Evolutionary conservation across 2,888 invertebrate genomes (phyloP), one percentile per base, ranked within the genome.

Genomic region (Andricus curvator): DNA sequence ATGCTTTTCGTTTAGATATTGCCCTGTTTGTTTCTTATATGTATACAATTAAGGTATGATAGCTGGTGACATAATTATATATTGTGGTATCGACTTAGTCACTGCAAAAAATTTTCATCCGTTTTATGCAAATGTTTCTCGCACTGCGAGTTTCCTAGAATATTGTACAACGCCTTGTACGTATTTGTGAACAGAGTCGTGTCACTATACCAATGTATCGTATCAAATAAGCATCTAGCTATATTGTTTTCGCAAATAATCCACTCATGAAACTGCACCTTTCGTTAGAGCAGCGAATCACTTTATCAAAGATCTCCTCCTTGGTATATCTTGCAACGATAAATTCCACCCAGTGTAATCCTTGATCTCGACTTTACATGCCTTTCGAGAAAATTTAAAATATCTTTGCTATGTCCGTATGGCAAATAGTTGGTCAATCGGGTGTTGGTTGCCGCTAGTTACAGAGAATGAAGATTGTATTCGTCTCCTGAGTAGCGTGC

Each of bases 281-380:
- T 70, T 70, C 51, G 33, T 70, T 56, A 33, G 20, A 33, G 29
- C 17, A 51, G 29, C 33, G 70, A 70, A 70, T 70, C 29, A 33
- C 51, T 70, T 70, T 70, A 70, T 70, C 70, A 70, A 56, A 17
- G 20, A 70, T 70, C 70, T 70, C 70, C 70, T 70, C 70, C 51
- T 29, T 51, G 25, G 29, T 70, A 29, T 70, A 70, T 70, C 48
- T n/a, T 51, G 51, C 4, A 51, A 29, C 29, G 70, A 74, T 74
- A 74, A 74, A 74, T 74, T 74, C 56, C 74, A 37, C 33, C 9
- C 67, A n/a, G 74, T 56, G 56, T 74, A 56, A 74, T 74, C 74
- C 29, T 33, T 74, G 56, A 74, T 74, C 51, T 74, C 33, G 56
- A 20, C 56, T 74, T 56, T 13, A 33, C 56, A 13, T 33, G 29